A percentile compares a stretch with the other conserved stretches of the same genome.
Evolutionary conservation across 2,888 invertebrate species (phyloP).

Genomic region (Idaea straminata): DNA sequence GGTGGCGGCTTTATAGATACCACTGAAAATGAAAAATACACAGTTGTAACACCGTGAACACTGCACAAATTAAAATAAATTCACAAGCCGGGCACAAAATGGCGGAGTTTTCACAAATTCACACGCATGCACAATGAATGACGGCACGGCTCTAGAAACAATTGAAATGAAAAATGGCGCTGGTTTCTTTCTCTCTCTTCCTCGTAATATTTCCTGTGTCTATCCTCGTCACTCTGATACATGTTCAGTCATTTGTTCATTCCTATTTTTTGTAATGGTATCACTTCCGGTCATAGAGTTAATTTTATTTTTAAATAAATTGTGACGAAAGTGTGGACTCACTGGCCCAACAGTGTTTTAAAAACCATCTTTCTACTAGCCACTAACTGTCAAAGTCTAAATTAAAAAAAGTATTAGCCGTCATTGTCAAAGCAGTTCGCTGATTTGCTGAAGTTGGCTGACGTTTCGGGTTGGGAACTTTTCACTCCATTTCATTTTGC

Average conservation of each 20-base stretch:
- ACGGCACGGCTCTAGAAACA: neutral
- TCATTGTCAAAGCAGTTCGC: neutral
- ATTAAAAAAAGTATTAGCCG: neutral
- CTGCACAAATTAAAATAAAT: neutral
- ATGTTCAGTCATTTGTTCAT: neutral
- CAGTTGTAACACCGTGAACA: neutral
- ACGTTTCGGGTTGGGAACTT: neutral
- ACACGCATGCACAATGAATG: conserved; percentile 5
- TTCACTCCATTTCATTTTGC: neutral
- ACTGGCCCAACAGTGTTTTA: neutral
- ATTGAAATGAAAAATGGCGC: neutral
- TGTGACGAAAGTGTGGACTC: no score
- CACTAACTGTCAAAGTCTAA: neutral
- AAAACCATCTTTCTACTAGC: neutral
- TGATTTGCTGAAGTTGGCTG: neutral
- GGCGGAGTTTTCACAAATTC: neutral
- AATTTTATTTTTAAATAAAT: neutral
- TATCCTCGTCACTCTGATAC: neutral
- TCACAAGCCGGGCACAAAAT: conserved; percentile 5
- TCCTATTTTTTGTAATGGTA: neutral
- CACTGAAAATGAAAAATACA: conserved; percentile 2
- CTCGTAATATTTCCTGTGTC: neutral
- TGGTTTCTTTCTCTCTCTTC: neutral
- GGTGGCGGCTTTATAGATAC: neutral
- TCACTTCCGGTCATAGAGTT: neutral